Percentiles rank a stretch among this genome's conserved stretches.
These are phyloP conservation scores for Orientallactaga bullata DNA, from an alignment of 2,113 vertebrate species.

Conservation along the genomic window DNA sequence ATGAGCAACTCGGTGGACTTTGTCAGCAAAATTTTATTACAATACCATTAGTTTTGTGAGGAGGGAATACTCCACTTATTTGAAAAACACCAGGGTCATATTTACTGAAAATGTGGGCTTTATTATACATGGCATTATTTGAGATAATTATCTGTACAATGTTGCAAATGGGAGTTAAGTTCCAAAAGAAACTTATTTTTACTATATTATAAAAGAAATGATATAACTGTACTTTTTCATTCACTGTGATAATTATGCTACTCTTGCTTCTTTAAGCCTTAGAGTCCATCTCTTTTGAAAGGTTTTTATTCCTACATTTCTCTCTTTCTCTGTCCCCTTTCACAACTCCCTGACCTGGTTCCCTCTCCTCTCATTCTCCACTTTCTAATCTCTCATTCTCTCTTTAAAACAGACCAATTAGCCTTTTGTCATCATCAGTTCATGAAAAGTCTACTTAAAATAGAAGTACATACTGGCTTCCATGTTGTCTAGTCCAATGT, in stretches of 20 bases:
- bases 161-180: constrained; percentile 59
- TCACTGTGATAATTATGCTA: constrained; percentile 10
- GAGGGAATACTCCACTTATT: constrained; percentile 57
- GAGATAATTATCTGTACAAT: constrained; percentile 67
- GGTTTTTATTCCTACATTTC: background rate
- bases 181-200: constrained; percentile 56
- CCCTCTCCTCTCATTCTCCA: background rate
- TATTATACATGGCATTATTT: constrained; percentile 60
- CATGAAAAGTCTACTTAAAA: constrained; percentile 17
- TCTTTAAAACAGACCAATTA: background rate
- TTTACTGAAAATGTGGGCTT: constrained; percentile 53
- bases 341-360: too few relatives aligned
- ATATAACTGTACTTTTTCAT: constrained; percentile 31
- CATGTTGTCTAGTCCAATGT: constrained; percentile 21
- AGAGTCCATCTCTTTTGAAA: background rate
- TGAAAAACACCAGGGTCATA: constrained; percentile 47
- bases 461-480: background rate
- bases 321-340: background rate
- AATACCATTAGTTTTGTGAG: constrained; percentile 58
- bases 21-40: constrained; percentile 65
- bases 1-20: constrained; percentile 57
- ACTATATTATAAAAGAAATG: constrained; percentile 52
- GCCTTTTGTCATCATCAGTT: background rate
- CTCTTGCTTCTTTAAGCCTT: background rate
- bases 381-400: background rate